Evolutionary conservation across 1,140 invertebrate species (phyloP).

Genomic region (Papilio helenus): DNA sequence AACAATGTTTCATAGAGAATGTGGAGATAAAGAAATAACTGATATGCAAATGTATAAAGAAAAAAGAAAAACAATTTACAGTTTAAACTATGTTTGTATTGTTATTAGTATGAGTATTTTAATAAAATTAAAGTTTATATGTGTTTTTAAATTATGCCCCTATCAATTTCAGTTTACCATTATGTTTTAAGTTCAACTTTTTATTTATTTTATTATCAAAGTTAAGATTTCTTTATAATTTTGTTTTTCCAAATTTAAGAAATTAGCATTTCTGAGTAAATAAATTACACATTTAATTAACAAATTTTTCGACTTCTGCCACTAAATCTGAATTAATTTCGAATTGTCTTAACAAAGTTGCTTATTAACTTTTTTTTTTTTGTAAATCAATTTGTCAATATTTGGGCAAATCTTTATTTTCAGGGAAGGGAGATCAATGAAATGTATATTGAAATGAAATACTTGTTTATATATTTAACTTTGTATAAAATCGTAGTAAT

Average conservation of each 20-base stretch:
- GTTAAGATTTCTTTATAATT: neutral
- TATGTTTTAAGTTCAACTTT: neutral
- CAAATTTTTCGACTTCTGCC: neutral
- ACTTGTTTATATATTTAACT: constrained; percentile 53
- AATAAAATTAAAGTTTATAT: neutral
- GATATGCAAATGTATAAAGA: neutral
- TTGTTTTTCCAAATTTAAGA: neutral
- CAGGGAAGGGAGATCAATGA: constrained; percentile 82
- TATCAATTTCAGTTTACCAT: neutral
- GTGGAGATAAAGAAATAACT: too few relatives aligned
- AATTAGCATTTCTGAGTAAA: neutral
- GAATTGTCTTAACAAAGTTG: neutral
- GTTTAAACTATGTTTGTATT: neutral
- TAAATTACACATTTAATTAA: neutral
- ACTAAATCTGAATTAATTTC: neutral
- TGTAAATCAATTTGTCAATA: constrained; percentile 30
- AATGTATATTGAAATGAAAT: constrained; percentile 55
- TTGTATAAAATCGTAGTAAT: constrained; percentile 43
- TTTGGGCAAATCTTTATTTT: constrained; percentile 58
- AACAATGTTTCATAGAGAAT: neutral
- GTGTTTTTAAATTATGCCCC: neutral
- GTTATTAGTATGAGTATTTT: neutral
- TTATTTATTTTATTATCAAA: neutral
- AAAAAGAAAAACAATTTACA: neutral
- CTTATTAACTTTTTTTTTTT: neutral